phyloP scores from a whole-genome alignment of 2,113 vertebrate genomes.

The Cyanoderma ruficeps region DNA sequence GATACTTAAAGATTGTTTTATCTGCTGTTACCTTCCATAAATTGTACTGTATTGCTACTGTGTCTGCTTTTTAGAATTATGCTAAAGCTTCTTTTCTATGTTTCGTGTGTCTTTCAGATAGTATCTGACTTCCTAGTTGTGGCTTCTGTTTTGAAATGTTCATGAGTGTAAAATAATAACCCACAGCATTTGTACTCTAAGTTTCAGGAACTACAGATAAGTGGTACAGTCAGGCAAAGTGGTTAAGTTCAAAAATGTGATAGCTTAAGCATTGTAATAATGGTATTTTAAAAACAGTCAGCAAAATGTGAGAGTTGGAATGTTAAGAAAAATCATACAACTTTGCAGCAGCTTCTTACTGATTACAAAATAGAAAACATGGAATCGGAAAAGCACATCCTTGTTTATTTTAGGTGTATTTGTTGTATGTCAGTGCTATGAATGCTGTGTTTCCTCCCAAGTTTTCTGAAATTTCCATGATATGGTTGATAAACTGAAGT shows the following conservation, averaged over 20 bases:
- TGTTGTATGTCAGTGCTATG: background rate
- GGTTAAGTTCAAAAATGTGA: background rate
- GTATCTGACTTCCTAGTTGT: background rate
- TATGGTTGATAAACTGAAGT: background rate
- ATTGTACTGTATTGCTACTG: background rate
- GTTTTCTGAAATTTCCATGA: background rate
- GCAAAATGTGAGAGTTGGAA: background rate
- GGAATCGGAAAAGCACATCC: background rate
- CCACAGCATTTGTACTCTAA: background rate
- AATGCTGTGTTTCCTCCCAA: background rate
- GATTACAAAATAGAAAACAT: background rate
- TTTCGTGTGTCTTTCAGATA: background rate
- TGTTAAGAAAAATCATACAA: background rate
- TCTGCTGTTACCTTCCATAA: background rate
- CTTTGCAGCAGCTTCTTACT: background rate
- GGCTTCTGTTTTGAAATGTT: background rate
- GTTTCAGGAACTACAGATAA: background rate
- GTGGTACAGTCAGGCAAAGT: background rate
- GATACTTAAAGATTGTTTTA: background rate
- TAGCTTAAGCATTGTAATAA: background rate
- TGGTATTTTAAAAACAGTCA: background rate
- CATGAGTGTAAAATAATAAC: background rate
- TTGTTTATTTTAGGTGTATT: background rate
- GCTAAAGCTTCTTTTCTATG: background rate
- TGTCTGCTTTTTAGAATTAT: background rate